phyloP scores from a whole-genome alignment of 1,140 invertebrate genomes.

The Aleiodes sp. region DNA sequence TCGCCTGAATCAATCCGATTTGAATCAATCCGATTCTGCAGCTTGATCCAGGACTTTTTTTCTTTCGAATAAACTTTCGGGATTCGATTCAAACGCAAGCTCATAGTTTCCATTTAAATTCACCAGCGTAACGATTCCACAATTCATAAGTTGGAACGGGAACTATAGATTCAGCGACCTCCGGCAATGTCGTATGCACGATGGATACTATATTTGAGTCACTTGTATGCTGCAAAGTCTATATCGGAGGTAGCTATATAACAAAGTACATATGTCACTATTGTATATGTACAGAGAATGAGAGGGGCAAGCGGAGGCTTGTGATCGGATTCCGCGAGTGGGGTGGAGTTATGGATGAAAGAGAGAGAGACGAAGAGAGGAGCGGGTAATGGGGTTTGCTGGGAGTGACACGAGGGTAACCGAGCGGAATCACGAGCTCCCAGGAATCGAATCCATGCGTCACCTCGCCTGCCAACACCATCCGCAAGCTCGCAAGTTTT shows the following conservation, averaged over 20 bases:
- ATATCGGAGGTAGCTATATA: neutral
- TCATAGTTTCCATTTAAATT: too few species aligned
- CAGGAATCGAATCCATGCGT: conserved; percentile 67
- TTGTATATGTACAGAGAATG: conserved; percentile 9
- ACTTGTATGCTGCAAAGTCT: neutral
- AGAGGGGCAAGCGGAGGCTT: conserved; percentile 22
- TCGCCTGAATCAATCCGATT: too few species aligned
- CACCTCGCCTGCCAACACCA: conserved; percentile 66
- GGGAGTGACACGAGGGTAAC: conserved; percentile 66
- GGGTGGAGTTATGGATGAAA: neutral
- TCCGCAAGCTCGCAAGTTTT: conserved; percentile 58
- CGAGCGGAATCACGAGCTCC: conserved; percentile 67
- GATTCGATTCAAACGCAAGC: neutral
- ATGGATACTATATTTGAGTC: neutral
- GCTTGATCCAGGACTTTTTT: too few species aligned
- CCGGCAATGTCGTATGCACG: conserved; percentile 1
- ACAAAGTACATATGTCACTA: conserved; percentile 5
- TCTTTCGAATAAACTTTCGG: neutral
- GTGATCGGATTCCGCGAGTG: conserved; percentile 53
- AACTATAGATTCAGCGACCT: neutral
- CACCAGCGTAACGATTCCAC: neutral
- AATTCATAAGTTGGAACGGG: neutral
- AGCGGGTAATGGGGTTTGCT: conserved; percentile 62
- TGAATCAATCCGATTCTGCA: too few species aligned
- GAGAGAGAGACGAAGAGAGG: conserved; percentile 25